These are phyloP conservation scores for Pica pica DNA, from an alignment of 2,113 vertebrate species.

Conservation along the genomic window DNA sequence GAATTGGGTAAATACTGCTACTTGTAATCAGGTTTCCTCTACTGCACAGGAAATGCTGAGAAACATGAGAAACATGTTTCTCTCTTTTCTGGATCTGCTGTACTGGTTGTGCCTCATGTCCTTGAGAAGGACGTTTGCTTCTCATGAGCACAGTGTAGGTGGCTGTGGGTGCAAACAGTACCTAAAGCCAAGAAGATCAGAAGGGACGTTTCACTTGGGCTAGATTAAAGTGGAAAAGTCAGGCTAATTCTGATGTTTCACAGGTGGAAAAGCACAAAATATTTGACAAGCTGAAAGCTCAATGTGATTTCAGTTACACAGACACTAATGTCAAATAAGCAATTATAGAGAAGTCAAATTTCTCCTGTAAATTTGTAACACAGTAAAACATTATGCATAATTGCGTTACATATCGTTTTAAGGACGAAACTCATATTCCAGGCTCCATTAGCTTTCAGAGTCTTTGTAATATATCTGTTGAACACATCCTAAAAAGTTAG, in stretches of 20 bases:
- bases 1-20: not conserved
- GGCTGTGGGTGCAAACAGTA: not conserved
- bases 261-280: not conserved
- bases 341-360: constrained; percentile 58
- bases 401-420: constrained; percentile 42
- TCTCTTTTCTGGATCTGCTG: not conserved
- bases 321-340: constrained; percentile 48
- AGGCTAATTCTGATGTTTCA: not conserved
- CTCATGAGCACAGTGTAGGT: not conserved
- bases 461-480: constrained; percentile 46
- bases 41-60: not conserved
- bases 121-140: not conserved
- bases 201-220: not conserved
- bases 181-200: not conserved
- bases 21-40: not conserved
- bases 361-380: constrained; percentile 44
- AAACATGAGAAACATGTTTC: not conserved
- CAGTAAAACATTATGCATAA: constrained; percentile 48
- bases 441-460: constrained; percentile 62
- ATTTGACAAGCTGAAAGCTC: constrained; percentile 1
- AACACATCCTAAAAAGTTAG: constrained; percentile 57
- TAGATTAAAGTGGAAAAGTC: not conserved
- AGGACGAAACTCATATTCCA: constrained; percentile 60
- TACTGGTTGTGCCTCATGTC: not conserved
- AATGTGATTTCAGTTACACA: not conserved